phyloP scores from a whole-genome alignment of 2,113 vertebrate species.

The Solea solea region DNA sequence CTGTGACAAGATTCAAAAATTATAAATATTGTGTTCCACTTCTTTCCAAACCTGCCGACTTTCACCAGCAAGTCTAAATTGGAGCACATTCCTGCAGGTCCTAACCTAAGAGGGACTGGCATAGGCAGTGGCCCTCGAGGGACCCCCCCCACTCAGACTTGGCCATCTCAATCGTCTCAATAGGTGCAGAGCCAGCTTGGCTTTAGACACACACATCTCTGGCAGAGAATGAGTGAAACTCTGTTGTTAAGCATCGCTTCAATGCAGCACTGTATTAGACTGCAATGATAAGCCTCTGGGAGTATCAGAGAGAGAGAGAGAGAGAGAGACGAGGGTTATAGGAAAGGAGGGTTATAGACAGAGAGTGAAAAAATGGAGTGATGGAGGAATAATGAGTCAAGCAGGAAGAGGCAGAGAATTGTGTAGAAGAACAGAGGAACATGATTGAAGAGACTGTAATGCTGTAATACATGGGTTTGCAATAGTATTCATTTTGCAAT shows the following conservation, averaged over 20 bases:
- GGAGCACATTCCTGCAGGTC: conserved; percentile 50
- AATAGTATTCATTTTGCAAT: background rate
- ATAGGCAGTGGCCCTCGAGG: conserved; percentile 49
- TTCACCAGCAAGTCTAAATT: conserved; percentile 50
- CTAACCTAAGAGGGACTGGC: conserved; percentile 50
- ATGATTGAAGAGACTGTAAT: background rate
- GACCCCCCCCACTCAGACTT: conserved; percentile 37
- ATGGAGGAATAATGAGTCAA: background rate
- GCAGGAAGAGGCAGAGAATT: background rate
- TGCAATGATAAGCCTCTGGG: conserved; percentile 13
- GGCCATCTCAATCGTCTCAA: conserved; percentile 27
- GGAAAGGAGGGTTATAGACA: background rate
- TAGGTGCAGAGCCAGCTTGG: conserved; percentile 30
- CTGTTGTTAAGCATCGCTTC: conserved; percentile 24
- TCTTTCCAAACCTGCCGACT: conserved; percentile 30
- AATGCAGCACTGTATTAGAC: conserved; percentile 15
- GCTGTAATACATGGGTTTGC: background rate
- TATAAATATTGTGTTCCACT: conserved; percentile 34
- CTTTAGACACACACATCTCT: conserved; percentile 24
- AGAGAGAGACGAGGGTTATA: too few relatives aligned
- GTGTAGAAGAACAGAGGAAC: background rate
- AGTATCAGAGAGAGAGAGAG: background rate
- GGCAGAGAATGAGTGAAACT: conserved; percentile 10
- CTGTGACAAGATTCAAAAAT: conserved; percentile 19
- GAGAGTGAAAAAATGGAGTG: conserved; percentile 4